Base-by-base conservation (phyloP, 2,888 invertebrate genomes). In the Catonia carolina region DNA sequence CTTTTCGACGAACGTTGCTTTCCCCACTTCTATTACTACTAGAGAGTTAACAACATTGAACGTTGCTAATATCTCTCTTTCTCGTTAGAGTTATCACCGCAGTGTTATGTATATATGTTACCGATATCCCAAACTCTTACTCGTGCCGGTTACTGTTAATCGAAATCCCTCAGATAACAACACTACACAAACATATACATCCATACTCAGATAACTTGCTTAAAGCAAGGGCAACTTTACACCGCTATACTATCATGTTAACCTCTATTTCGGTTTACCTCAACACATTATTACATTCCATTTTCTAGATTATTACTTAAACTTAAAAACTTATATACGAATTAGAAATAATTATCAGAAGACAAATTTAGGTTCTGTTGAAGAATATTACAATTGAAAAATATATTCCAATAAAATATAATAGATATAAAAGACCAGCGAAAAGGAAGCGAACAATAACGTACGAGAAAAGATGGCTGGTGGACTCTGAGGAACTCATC, bases 71-170 rank as follows among this genome's bases (percentile, higher is more conserved):
- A 18, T 18, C 10, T 45, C 41, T 18, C 42, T 3, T 23, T 45
- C 45, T 45, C 22, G 45, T 45, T 45, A 45, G 45, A 45, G 23
- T 45, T 45, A 45, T 45, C 45, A 45, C 45, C n/a, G n/a, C n/a
- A n/a, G n/a, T n/a, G n/a, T n/a, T n/a, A n/a, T n/a, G 22, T 22
- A 22, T 45, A 45, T 45, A 45, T 45, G 45, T 45, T 23, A 45
- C 45, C 45, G 20, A 45, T 45, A 45, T 27, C 45, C 45, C 45
- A n/a, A n/a, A n/a, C n/a, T n/a, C n/a, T n/a, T n/a, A n/a, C n/a
- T n/a, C n/a, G 20, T 22, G 4, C 27, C 27, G 4, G 27, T 45
- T 45, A 45, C 45, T 23, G 22, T 22, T 45, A 45, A 45, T 45
- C 45, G 45, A 27, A 18, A 45, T 23, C 45, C 45, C 45, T 45